Percentiles rank a stretch among this genome's conserved stretches.
Evolutionary conservation across 1,140 invertebrate species (phyloP).

Genomic region (fruit fly (Drosophila melanogaster)): DNA sequence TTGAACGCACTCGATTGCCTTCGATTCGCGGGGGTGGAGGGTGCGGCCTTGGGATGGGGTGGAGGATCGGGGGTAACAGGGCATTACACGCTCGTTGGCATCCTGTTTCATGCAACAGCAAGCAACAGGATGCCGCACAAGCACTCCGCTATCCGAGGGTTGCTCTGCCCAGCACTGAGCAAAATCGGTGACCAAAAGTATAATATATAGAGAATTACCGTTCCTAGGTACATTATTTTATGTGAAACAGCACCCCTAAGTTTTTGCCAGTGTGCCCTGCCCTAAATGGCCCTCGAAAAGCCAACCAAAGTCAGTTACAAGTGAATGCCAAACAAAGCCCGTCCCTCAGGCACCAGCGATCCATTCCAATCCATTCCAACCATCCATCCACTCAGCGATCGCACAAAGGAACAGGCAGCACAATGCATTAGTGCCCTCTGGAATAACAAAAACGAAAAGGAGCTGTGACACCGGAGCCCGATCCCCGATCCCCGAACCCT

Average conservation of each 20-base stretch:
- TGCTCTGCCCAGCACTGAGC: slow-evolving; percentile 42
- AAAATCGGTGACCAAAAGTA: not conserved
- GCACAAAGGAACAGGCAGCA: slow-evolving; percentile 29
- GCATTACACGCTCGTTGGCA: slow-evolving; percentile 78
- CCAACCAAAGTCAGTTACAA: slow-evolving; percentile 41
- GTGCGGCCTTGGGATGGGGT: not conserved
- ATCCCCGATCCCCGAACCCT: too few relatives aligned
- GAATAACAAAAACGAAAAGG: slow-evolving; percentile 26
- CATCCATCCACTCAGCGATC: slow-evolving; percentile 29
- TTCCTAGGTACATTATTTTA: too few relatives aligned
- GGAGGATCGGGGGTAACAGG: slow-evolving; percentile 14
- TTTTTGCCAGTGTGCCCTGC: slow-evolving; percentile 16
- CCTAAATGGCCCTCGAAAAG: slow-evolving; percentile 54
- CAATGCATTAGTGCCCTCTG: slow-evolving; percentile 64
- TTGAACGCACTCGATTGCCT: slow-evolving; percentile 39
- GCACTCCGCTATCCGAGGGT: slow-evolving; percentile 29
- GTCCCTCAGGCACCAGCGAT: slow-evolving; percentile 26
- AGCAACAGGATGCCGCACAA: slow-evolving; percentile 73
- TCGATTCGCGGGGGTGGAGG: slow-evolving; percentile 27
- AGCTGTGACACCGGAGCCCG: slow-evolving; percentile 38
- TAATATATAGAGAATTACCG: too few relatives aligned
- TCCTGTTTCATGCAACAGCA: slow-evolving; percentile 82
- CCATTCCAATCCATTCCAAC: slow-evolving; percentile 17
- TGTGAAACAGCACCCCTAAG: too few relatives aligned
- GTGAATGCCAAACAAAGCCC: slow-evolving; percentile 44